phyloP scores from a whole-genome alignment of 2,113 vertebrate species.

The Vombatus ursinus region DNA sequence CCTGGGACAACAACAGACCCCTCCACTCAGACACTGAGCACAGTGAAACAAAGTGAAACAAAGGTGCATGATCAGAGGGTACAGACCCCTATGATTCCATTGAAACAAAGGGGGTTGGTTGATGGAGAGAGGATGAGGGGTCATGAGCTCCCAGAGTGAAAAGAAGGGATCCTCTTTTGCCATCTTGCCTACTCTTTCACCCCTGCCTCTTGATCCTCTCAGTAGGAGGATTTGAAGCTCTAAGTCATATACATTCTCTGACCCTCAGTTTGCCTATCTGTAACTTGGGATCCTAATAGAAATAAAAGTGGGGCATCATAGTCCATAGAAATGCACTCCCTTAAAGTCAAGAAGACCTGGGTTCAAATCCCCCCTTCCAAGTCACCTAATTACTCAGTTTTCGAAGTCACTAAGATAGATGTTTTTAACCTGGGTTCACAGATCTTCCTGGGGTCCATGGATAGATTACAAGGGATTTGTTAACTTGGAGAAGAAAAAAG shows the following conservation, averaged over 20 bases:
- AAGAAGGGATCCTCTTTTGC: not conserved
- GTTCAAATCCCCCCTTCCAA: not conserved
- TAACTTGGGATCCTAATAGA: not conserved
- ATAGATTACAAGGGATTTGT: too few relatives aligned
- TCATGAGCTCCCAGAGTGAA: not conserved
- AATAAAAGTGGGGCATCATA: not conserved
- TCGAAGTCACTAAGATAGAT: not conserved
- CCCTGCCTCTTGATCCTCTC: not conserved
- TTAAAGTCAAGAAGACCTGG: not conserved
- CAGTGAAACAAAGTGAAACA: too few relatives aligned
- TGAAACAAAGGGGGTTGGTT: too few relatives aligned
- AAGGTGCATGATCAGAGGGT: too few relatives aligned
- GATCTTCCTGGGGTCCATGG: not conserved
- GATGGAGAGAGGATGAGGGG: too few relatives aligned
- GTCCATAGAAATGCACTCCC: not conserved
- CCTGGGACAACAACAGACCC: not conserved
- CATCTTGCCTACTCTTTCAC: not conserved
- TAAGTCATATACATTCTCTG: not conserved
- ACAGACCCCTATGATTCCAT: too few relatives aligned
- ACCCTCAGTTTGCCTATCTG: not conserved
- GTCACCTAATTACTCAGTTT: not conserved
- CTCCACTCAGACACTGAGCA: too few relatives aligned
- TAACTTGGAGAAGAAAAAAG: not conserved
- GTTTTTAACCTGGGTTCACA: not conserved
- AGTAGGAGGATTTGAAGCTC: not conserved